A percentile compares a stretch with the other conserved stretches of the same genome.
phyloP scores from a whole-genome alignment of 2,113 vertebrate species.

The Monopterus albus region DNA sequence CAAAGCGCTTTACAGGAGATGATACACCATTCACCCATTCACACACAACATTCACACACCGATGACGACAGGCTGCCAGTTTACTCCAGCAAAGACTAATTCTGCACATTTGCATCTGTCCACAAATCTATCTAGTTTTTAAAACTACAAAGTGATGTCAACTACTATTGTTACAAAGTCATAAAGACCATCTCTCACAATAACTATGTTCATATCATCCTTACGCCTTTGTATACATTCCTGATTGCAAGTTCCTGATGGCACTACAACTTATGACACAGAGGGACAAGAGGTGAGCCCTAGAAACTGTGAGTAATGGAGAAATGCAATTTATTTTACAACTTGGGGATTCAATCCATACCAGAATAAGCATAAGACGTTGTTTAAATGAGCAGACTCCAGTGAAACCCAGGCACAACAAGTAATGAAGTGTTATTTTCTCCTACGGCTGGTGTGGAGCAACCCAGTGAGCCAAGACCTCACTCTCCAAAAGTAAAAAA shows the following conservation, averaged over 20 bases:
- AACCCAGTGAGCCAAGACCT: constrained; percentile 3
- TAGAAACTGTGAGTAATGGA: neutral
- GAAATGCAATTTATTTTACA: constrained; percentile 14
- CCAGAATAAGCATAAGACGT: neutral
- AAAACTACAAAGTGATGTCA: neutral
- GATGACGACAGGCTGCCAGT: too few species aligned
- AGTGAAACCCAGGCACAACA: neutral
- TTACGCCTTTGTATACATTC: constrained; percentile 2
- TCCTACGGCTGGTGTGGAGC: neutral
- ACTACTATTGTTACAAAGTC: neutral
- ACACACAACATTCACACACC: too few species aligned
- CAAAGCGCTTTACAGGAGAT: too few species aligned
- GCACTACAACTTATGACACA: neutral
- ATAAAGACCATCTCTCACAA: neutral
- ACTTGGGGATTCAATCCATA: neutral
- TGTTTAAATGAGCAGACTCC: neutral
- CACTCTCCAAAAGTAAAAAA: constrained; percentile 26
- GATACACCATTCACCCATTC: too few species aligned
- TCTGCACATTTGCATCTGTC: too few species aligned
- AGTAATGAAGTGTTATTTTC: neutral
- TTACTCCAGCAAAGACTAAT: too few species aligned
- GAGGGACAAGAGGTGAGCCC: neutral
- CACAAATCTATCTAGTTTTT: too few species aligned
- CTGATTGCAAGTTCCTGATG: constrained; percentile 55
- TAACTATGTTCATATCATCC: constrained; percentile 14